Evolutionary conservation across 2,113 vertebrate genomes (phyloP).

Genomic region (Carettochelys insculpta): DNA sequence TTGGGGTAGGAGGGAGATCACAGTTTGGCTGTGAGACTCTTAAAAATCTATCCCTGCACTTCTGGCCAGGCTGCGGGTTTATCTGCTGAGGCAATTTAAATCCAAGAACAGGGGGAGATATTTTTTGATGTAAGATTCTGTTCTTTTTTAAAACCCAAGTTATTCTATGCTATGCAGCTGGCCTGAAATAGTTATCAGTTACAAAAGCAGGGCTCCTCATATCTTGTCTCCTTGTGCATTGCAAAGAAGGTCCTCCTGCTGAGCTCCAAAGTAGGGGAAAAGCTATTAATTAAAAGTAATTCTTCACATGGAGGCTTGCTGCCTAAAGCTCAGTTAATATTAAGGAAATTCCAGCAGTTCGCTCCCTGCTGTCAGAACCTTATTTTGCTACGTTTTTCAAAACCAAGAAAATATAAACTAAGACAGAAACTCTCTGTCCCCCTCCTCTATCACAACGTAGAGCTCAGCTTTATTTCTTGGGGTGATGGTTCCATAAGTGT

Average conservation of each 20-base stretch:
- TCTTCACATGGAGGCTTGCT: conserved; percentile 35
- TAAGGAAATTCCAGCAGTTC: conserved; percentile 60
- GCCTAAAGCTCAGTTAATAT: conserved; percentile 62
- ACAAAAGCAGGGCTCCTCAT: conserved; percentile 51
- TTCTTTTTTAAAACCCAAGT: conserved; percentile 64
- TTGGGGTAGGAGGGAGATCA: conserved; percentile 11
- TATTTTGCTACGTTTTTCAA: conserved; percentile 42
- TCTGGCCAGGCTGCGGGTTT: conserved; percentile 34
- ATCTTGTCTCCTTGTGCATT: conserved; percentile 51
- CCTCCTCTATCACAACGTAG: background rate
- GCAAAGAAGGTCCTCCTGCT: conserved; percentile 60
- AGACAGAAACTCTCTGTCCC: rapidly evolving
- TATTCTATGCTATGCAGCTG: conserved; percentile 65
- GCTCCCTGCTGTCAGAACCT: conserved; percentile 51
- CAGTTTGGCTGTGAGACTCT: conserved; percentile 13
- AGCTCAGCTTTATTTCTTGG: background rate
- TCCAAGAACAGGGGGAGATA: conserved; percentile 50
- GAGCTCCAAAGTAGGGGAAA: conserved; percentile 46
- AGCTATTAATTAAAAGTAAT: conserved; percentile 68
- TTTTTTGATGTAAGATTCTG: conserved; percentile 67
- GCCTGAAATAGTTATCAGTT: conserved; percentile 58
- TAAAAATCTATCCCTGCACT: conserved; percentile 46
- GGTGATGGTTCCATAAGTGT: background rate
- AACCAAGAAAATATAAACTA: background rate
- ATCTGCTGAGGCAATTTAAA: conserved; percentile 49